A percentile compares a stretch with the other conserved stretches of the same genome.
These are phyloP conservation scores for Xiphorhynchus elegans DNA, from an alignment of 2,113 vertebrate genomes.

Conservation along the genomic window DNA sequence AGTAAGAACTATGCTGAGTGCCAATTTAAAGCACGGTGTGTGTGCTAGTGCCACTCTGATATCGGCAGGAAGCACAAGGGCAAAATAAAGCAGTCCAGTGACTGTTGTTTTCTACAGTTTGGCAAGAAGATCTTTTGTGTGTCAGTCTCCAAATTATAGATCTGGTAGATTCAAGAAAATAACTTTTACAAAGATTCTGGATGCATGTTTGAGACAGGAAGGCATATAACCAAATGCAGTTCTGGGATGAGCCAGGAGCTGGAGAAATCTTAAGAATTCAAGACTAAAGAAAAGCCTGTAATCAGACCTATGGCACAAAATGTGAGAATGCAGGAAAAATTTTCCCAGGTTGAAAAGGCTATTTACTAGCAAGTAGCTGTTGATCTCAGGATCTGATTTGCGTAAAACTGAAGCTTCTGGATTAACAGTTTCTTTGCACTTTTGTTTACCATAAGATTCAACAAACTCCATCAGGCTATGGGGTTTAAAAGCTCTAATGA, in stretches of 20 bases:
- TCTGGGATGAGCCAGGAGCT: neutral
- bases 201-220: neutral
- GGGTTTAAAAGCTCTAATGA: neutral
- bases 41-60: neutral
- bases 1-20: neutral
- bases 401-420: neutral
- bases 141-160: constrained; percentile 1
- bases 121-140: neutral
- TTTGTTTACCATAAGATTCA: neutral
- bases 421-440: neutral
- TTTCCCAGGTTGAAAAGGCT: neutral
- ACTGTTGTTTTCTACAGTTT: constrained; percentile 10
- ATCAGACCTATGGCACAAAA: neutral
- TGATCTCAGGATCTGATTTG: neutral
- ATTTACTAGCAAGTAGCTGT: neutral
- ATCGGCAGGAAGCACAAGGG: neutral
- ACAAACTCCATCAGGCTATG: neutral
- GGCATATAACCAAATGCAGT: neutral
- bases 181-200: neutral
- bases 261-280: neutral
- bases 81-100: neutral
- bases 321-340: neutral
- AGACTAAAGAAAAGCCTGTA: neutral
- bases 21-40: neutral
- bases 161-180: neutral